Conservation (phyloP, 2,888 invertebrate genomes). For the Chelonus formosanus region DNA sequence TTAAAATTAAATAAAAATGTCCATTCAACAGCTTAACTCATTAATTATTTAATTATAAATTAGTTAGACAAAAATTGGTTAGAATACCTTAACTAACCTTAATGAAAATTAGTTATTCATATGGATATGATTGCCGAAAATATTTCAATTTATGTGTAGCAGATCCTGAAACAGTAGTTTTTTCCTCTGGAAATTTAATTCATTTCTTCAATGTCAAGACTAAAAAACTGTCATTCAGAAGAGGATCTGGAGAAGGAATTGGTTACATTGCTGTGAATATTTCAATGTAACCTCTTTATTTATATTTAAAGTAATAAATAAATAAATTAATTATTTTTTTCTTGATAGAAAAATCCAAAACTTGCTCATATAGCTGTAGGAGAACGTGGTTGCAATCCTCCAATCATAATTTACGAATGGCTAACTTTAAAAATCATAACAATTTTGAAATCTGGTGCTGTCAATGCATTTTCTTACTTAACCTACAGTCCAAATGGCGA, state of each 20-base stretch:
- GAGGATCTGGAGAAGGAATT: slow-evolving; percentile 82
- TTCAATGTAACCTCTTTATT: slow-evolving; percentile 52
- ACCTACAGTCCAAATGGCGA: slow-evolving; percentile 84
- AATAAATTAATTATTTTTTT: slow-evolving; percentile 13
- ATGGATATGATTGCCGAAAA: slow-evolving; percentile 85
- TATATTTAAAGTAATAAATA: slow-evolving; percentile 9
- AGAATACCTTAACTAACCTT: too few relatives aligned
- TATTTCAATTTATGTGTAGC: slow-evolving; percentile 82
- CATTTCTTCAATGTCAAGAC: slow-evolving; percentile 78
- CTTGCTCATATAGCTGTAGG: slow-evolving; percentile 81
- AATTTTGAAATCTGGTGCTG: slow-evolving; percentile 80
- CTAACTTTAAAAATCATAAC: slow-evolving; percentile 80
- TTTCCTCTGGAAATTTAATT: slow-evolving; percentile 83
- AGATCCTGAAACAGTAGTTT: slow-evolving; percentile 78
- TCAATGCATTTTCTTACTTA: slow-evolving; percentile 76
- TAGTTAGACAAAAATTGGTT: too few relatives aligned
- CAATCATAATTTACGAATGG: slow-evolving; percentile 85
- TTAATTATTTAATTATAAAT: not conserved
- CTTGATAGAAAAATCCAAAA: slow-evolving; percentile 71
- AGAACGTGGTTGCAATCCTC: slow-evolving; percentile 78
- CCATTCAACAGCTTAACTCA: slow-evolving; percentile 42
- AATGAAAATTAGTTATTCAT: slow-evolving; percentile 74
- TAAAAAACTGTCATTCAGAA: slow-evolving; percentile 74
- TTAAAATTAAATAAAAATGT: slow-evolving; percentile 48
- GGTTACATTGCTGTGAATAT: slow-evolving; percentile 79